Conservation (phyloP, 1,140 invertebrate species). For the Leptinotarsa defecta region DNA sequence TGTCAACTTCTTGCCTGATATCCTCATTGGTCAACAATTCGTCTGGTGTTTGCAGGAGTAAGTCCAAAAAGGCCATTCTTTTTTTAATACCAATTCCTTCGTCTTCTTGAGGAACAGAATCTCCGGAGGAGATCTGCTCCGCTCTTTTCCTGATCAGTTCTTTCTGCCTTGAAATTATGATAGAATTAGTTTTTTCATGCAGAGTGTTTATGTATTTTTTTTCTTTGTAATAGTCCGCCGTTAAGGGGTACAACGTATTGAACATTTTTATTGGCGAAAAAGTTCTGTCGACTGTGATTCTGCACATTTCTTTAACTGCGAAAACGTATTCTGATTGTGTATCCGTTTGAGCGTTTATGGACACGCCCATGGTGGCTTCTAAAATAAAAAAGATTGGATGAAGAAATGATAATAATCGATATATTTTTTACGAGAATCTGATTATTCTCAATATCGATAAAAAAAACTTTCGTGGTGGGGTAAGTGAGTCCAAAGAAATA, state of each 20-base stretch:
- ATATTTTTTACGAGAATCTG: no score
- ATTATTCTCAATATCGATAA: no score
- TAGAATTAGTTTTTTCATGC: constrained; percentile 66
- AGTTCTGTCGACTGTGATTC: constrained; percentile 53
- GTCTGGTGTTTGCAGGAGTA: constrained; percentile 64
- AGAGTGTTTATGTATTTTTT: constrained; percentile 64
- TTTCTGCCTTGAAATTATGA: constrained; percentile 47
- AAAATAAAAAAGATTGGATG: constrained; percentile 15
- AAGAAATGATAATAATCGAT: no score
- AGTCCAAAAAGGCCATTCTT: constrained; percentile 73
- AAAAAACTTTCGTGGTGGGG: no score
- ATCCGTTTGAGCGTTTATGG: constrained; percentile 71
- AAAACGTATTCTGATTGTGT: constrained; percentile 73
- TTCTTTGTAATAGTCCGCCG: constrained; percentile 48
- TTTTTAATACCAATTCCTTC: constrained; percentile 57
- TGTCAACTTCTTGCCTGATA: constrained; percentile 83
- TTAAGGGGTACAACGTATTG: constrained; percentile 34
- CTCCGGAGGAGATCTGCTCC: neutral
- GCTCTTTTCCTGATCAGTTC: constrained; percentile 39
- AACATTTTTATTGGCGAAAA: constrained; percentile 50
- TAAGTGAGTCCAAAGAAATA: no score
- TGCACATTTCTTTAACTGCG: constrained; percentile 65
- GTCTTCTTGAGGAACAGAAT: neutral
- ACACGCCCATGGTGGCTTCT: constrained; percentile 73
- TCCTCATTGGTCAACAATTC: constrained; percentile 65